Conservation (phyloP, 2,888 invertebrate genomes). For the Tribolium freemani region DNA sequence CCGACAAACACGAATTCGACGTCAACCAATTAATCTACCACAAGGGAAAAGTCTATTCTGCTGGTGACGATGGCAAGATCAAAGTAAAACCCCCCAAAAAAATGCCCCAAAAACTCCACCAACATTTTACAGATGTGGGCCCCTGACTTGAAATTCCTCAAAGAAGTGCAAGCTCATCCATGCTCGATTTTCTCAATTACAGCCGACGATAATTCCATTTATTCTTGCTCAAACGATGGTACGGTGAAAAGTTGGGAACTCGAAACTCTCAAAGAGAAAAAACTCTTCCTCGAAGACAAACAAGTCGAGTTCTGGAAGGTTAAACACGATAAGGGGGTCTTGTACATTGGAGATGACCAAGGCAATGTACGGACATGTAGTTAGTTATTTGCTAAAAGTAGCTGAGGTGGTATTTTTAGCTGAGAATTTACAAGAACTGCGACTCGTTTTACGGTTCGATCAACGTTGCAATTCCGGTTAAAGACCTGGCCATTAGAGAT, state of each 20-base stretch:
- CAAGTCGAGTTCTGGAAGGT: constrained; percentile 69
- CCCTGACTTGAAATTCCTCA: constrained; percentile 65
- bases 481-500: constrained; percentile 71
- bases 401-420: constrained; percentile 63
- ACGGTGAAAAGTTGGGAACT: constrained; percentile 74
- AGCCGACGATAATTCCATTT: constrained; percentile 70
- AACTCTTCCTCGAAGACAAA: constrained; percentile 57
- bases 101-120: background rate
- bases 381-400: constrained; percentile 43
- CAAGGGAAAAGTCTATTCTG: constrained; percentile 68
- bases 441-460: constrained; percentile 67
- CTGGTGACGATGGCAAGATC: constrained; percentile 70
- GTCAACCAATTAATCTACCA: constrained; percentile 66
- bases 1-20: constrained; percentile 67
- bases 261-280: constrained; percentile 65
- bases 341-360: constrained; percentile 75
- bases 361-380: constrained; percentile 72
- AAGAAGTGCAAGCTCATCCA: constrained; percentile 72
- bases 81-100: constrained; percentile 64
- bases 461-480: constrained; percentile 72
- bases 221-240: constrained; percentile 77
- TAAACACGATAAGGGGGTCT: constrained; percentile 61
- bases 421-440: constrained; percentile 72
- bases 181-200: constrained; percentile 75
- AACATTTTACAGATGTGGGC: constrained; percentile 67